Evolutionary conservation across 2,888 invertebrate genomes (phyloP).

Genomic region (Acanthacorydalis orientalis): DNA sequence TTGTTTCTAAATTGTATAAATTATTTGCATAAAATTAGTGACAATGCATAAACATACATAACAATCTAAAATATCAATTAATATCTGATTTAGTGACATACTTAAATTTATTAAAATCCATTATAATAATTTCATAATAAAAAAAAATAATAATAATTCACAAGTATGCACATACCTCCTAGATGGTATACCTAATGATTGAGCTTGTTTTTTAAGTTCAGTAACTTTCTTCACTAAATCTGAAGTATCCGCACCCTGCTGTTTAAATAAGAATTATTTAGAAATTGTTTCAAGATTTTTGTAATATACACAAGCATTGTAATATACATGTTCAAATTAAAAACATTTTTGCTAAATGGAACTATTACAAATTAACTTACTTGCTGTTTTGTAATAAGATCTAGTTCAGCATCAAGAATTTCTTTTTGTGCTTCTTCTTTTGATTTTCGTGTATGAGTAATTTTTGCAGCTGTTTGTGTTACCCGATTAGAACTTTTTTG

Average conservation of each 20-base stretch:
- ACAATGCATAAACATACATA: too few relatives aligned
- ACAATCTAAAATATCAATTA: too few relatives aligned
- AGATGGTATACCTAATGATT: conserved; percentile 24
- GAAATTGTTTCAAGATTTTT: neutral
- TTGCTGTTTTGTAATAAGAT: conserved; percentile 76
- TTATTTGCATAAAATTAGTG: too few relatives aligned
- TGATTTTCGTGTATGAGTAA: conserved; percentile 36
- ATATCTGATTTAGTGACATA: too few relatives aligned
- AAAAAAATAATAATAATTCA: too few relatives aligned
- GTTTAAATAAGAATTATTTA: conserved; percentile 1
- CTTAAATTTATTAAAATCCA: too few relatives aligned
- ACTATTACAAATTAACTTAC: conserved; percentile 18
- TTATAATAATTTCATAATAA: too few relatives aligned
- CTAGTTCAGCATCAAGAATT: conserved; percentile 78
- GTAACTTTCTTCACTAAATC: conserved; percentile 61
- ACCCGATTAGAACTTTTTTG: conserved; percentile 6
- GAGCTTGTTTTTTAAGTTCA: conserved; percentile 47
- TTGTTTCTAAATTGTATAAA: too few relatives aligned
- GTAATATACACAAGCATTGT: neutral
- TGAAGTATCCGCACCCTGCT: conserved; percentile 72
- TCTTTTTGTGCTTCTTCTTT: conserved; percentile 76
- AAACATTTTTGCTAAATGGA: neutral
- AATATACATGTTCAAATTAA: neutral
- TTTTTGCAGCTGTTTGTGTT: conserved; percentile 9
- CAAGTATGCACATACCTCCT: neutral